phyloP scores from a whole-genome alignment of 2,113 vertebrate species.

The Elephantulus edwardii region DNA sequence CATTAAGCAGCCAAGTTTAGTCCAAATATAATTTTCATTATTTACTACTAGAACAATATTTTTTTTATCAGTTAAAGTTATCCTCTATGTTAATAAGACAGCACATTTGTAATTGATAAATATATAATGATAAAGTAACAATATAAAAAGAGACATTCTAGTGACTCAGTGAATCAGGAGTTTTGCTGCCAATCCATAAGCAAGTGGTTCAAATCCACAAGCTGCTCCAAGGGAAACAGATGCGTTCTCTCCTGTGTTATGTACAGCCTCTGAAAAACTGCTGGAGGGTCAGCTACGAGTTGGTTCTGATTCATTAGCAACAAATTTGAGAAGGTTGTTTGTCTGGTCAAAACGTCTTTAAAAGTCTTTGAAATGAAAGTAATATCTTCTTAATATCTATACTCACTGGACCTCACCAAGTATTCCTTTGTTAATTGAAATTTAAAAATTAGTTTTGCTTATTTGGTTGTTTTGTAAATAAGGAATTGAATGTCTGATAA shows the following conservation, averaged over 20 bases:
- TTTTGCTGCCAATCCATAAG: too few relatives aligned
- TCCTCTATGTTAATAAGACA: not conserved
- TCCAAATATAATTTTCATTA: conserved; percentile 20
- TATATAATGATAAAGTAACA: not conserved
- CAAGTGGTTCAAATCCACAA: too few relatives aligned
- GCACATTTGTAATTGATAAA: not conserved
- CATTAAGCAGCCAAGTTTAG: not conserved
- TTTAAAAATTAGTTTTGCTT: conserved; percentile 6
- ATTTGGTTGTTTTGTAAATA: conserved; percentile 21
- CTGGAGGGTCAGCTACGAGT: too few relatives aligned
- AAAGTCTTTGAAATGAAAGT: conserved; percentile 24
- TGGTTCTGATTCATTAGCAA: too few relatives aligned
- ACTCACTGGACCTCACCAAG: conserved; percentile 2
- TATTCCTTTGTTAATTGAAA: conserved; percentile 25
- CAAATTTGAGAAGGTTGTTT: too few relatives aligned
- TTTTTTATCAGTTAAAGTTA: conserved; percentile 35
- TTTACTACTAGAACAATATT: not conserved
- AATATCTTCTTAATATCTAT: not conserved
- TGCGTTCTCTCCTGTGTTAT: too few relatives aligned
- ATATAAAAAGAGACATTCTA: not conserved
- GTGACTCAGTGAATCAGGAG: too few relatives aligned
- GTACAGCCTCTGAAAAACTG: too few relatives aligned
- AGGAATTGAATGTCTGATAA: not conserved
- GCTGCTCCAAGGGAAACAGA: too few relatives aligned
- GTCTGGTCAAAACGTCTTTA: conserved; percentile 15